Evolutionary conservation across 1,140 invertebrate species (phyloP).

Genomic region (Bombus affinis): DNA sequence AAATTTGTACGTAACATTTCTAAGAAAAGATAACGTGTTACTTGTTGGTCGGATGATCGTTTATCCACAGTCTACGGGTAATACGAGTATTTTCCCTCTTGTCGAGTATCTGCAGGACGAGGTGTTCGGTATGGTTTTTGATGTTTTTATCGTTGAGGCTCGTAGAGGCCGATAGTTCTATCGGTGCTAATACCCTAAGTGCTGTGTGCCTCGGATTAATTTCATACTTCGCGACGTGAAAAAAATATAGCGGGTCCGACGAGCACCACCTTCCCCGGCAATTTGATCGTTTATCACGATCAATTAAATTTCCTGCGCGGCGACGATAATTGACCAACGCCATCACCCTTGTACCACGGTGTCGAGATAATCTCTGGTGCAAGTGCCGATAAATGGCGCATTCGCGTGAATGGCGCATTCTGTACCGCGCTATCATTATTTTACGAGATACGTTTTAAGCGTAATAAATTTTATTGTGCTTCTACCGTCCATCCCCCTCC

Average conservation of each 20-base stretch:
- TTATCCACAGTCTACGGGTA: too few species aligned
- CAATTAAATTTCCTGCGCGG: conserved; percentile 68
- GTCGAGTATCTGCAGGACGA: not conserved
- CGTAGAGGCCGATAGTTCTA: not conserved
- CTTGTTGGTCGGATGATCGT: too few species aligned
- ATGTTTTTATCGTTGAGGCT: not conserved
- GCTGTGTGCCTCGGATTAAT: conserved; percentile 35
- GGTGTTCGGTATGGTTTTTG: not conserved
- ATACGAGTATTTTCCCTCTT: not conserved
- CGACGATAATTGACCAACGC: conserved; percentile 70
- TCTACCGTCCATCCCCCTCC: not conserved
- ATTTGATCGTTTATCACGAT: conserved; percentile 70
- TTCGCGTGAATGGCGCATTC: conserved; percentile 67
- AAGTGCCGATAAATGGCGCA: conserved; percentile 69
- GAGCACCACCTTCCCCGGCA: conserved; percentile 44
- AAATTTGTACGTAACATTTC: not conserved
- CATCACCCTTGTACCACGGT: conserved; percentile 64
- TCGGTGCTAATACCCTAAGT: conserved; percentile 32
- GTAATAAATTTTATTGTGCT: conserved; percentile 69
- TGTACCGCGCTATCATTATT: conserved; percentile 67
- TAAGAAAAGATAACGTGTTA: not conserved
- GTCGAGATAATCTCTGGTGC: conserved; percentile 65
- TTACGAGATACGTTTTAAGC: conserved; percentile 67
- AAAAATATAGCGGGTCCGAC: not conserved
- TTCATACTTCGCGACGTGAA: conserved; percentile 22